Evolutionary conservation across 64 coral and sea anemone species (phyloP), one percentile per base, ranked within the genome.

Genomic region (Actinia equina): DNA sequence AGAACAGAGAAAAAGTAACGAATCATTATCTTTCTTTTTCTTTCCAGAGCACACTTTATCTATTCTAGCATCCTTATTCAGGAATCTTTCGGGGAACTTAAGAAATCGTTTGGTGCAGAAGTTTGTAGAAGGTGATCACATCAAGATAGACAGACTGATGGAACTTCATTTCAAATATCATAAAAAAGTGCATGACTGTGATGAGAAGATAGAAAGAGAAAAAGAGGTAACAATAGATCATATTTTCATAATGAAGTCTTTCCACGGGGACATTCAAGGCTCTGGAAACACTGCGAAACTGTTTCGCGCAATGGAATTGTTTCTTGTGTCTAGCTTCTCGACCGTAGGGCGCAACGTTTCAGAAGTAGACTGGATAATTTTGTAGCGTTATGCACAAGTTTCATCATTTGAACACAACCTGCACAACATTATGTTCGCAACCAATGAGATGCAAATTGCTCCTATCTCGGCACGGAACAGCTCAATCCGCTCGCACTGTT

Each of bases 91-190:
- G 51, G 96, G 96, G 17, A 85, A 82, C 80, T 85, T 92, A 26
- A 89, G 85, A 62, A 88, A 57, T n/a, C 87, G 96, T 86, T 82
- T 98, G 64, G 96, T 98, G n/a, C 96, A 98, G 62, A 98, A 98
- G 82, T 98, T 98, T 93, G 93, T 98, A 14, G 96, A 98, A 77
- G 89, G 92, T 43, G 96, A 98, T 82, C 96, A 98, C 45, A 92
- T 98, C 22, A 98, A 98, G 64, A 86, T 95, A 17, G 96, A 98
- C 77, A 56, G 96, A 78, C 91, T 98, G 18, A 98, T 98, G 88
- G 96, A 98, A 59, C 79, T 98, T 15, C 96, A 98, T 77, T 91
- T 95, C 74, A 98, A 98, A 59, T 98, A 98, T 82, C 86, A 92
- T 45, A 79, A 58, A 57, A 92, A 90, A 88, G 92, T 98, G 76